Evolutionary conservation across 2,113 vertebrate species (phyloP), one percentile per base, ranked within the genome.

Genomic region (Anseranas semipalmata): DNA sequence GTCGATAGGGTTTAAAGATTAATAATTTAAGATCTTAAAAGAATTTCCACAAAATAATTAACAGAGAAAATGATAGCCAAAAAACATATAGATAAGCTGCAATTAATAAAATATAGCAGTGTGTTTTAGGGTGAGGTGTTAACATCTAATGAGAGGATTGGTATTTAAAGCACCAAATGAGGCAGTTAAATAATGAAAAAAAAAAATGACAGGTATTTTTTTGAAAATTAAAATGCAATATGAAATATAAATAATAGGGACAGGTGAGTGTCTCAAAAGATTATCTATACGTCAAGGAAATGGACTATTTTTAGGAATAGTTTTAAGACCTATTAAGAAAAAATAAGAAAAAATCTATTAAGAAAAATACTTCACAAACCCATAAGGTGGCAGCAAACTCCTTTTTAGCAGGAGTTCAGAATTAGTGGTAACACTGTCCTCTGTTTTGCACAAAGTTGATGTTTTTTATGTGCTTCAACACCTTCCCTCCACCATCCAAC

Each of bases 311-410:
- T 35, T 60, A 35, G 21, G n/a, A 60, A 35, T 35, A 56, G 72
- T 63, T 62, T 21, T 37, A 33, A 83, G 27, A 65, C 39, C 53
- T 66, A 33, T 41, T 41, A 41, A 41, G 41, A 41, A 41, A 41
- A 41, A 52, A 7, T 15, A 8, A 52, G 50, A 52, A 52, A 52
- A 52, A 52, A 25, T 52, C 50, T 52, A 25, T 52, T 25, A 27
- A 25, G 28, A 88, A 74, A 92, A 96, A 81, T 97, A 90, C 62
- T 77, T 65, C 60, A 39, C 2, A 74, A 84, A 5, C 63, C 98
- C 98, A 97, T 77, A 78, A 96, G 98, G 89, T 98, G 98, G 98
- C 98, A 98, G 98, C 97, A 98, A 97, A 97, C 39, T 21, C 91
- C 98, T 95, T 85, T 87, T 59, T 55, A 95, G 24, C 53, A 35